These are phyloP conservation scores for Fopius arisanus DNA, from an alignment of 1,140 invertebrate genomes.

Conservation along the genomic window DNA sequence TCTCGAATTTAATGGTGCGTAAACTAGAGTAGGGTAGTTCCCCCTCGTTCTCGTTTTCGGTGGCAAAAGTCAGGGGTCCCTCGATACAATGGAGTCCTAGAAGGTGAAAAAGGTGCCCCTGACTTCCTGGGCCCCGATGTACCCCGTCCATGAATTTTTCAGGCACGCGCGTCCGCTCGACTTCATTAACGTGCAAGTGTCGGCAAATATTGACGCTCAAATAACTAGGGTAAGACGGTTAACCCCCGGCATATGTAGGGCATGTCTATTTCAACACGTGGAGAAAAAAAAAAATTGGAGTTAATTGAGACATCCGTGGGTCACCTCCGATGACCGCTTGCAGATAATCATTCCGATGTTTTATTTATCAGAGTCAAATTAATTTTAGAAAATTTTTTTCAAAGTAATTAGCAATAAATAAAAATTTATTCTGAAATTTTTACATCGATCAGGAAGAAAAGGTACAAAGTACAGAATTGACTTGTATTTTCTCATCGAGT, in stretches of 20 bases:
- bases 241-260: not conserved
- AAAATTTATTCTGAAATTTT: too few relatives aligned
- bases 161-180: constrained; percentile 43
- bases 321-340: too few relatives aligned
- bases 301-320: too few relatives aligned
- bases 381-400: too few relatives aligned
- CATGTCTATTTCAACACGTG: not conserved
- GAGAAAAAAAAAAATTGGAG: too few relatives aligned
- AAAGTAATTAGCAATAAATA: too few relatives aligned
- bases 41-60: constrained; percentile 9
- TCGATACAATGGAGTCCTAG: constrained; percentile 8
- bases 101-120: constrained; percentile 6
- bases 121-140: not conserved
- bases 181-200: constrained; percentile 57
- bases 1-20: constrained; percentile 62
- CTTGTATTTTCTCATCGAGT: too few relatives aligned
- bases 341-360: too few relatives aligned
- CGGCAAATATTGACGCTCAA: constrained; percentile 60
- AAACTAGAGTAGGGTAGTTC: constrained; percentile 45
- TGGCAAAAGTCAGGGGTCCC: constrained; percentile 22
- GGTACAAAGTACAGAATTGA: too few relatives aligned
- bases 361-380: too few relatives aligned
- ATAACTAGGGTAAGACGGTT: constrained; percentile 50
- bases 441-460: too few relatives aligned
- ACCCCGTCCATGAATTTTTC: not conserved